Evolutionary conservation across 2,113 vertebrate species (phyloP), one percentile per base, ranked within the genome.

Genomic region (Scytalopus superciliaris): DNA sequence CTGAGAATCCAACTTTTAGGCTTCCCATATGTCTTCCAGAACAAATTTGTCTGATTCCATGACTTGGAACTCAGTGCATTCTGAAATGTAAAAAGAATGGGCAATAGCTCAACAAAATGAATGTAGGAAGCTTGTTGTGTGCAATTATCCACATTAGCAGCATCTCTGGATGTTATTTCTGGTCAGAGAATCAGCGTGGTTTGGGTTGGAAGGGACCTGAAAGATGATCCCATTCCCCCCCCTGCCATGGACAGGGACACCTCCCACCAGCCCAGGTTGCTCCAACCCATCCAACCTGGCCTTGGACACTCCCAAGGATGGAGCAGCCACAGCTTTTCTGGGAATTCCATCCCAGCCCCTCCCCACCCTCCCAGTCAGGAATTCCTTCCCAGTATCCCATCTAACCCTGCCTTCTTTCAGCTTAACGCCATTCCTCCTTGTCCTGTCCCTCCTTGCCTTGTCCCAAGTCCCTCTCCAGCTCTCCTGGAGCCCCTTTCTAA

Each of bases 71-170:
- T 13, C 35, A 39, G 27, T 35, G 16, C 13, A 11, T 75, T 60
- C 31, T 52, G 63, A 53, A 80, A 62, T 42, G 37, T 25, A 44
- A 44, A 56, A 80, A 9, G 28, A 45, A 60, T 3, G 23, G 55
- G 79, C 47, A 37, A 3, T 24, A 83, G 45, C 40, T 87, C 49
- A 59, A 28, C 7, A 24, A 50, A 80, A 44, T 19, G 24, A 73
- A 30, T 9, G 9, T 4, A 40, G 70, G 57, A 85, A 50, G 11
- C 8, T 37, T 52, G 4, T 2, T n/a, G 14, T 31, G 7, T 28
- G 30, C 24, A 56, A 33, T 40, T 73, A 13, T 33, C 40, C 59
- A 15, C 8, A 0, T 35, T 1, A 0, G 44, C 39, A 56, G 0
- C 57, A 27, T 60, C 72, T 91, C 75, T 19, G 50, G 35, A 10